Evolutionary conservation across 2,113 vertebrate genomes (phyloP), one percentile per base, ranked within the genome.

Genomic region (Python bivittatus): DNA sequence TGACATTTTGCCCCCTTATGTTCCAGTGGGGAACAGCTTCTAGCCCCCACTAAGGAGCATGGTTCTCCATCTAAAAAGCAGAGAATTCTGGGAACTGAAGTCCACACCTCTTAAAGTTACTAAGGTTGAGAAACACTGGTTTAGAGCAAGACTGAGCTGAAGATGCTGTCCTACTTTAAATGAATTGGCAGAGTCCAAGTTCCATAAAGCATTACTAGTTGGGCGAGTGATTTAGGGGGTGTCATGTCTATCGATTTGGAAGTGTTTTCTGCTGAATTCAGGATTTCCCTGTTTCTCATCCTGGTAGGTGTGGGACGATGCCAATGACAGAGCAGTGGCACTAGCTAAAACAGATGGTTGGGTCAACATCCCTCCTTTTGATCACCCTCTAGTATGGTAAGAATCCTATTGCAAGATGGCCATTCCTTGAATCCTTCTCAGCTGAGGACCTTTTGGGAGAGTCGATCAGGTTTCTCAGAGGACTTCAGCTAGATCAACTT

Each of bases 301-400:
- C 2, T 10, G 61, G 4, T 88, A 99, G 99, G 98, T 98, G 57
- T 97, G 99, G 95, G 98, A 99, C 48, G 98, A 99, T n/a, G 98
- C 98, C 93, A 98, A 98, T 58, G 91, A 94, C n/a, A 97, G 96
- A n/a, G 98, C 99, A 0, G 94, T 97, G 61, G 97, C 97, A 93
- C 93, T 99, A 58, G 97, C 95, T 68, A 27, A 95, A 95, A 25
- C 96, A 54, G 92, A 98, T 0, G 97, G 97, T 95, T 98, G 98
- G 97, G 97, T 98, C 88, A 97, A 96, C 12, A 93, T 99, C 92
- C 98, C 97, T 56, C 98, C 99, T 0, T 99, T 98, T 0, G 98
- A 99, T 57, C 98, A 99, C 92, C 98, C 99, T 0, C 97, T 98
- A 92, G 97, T 99, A 94, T 99, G 99, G 99, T 99, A 95, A 98